Evolutionary conservation across 2,888 invertebrate species (phyloP).

Genomic region (Myopa tessellatipennis): DNA sequence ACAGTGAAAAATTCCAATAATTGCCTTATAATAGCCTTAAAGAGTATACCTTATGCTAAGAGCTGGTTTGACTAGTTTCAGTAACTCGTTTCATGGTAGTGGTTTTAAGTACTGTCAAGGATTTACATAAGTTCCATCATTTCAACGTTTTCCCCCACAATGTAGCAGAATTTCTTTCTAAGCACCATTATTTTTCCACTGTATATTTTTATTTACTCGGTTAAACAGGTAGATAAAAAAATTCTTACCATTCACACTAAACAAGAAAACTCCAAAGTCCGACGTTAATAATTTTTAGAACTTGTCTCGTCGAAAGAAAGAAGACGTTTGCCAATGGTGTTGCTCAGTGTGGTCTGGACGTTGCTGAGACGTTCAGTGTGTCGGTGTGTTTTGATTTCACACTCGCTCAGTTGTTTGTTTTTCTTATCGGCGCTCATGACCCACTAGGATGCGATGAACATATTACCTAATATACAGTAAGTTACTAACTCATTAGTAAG

Average conservation of each 20-base stretch:
- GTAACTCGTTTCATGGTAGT: too few species aligned
- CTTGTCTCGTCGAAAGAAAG: conserved; percentile 59
- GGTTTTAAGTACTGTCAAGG: not conserved
- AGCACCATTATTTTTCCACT: not conserved
- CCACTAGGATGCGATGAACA: not conserved
- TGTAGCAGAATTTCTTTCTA: not conserved
- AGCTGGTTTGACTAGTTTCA: too few species aligned
- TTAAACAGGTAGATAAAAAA: conserved; percentile 1
- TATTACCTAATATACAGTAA: too few species aligned
- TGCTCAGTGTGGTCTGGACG: not conserved
- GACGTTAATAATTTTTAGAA: conserved; percentile 54
- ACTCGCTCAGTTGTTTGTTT: not conserved
- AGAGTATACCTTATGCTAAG: too few species aligned
- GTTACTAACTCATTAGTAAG: too few species aligned
- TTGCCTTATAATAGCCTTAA: too few species aligned
- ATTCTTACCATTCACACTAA: conserved; percentile 45
- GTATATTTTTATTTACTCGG: not conserved
- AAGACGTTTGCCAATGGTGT: conserved; percentile 57
- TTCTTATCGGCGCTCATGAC: too few species aligned
- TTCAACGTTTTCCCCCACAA: not conserved
- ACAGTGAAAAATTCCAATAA: too few species aligned
- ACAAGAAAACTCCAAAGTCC: conserved; percentile 35
- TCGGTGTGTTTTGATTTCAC: not conserved
- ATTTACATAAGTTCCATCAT: not conserved
- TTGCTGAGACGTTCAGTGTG: not conserved